Evolutionary conservation across 2,113 vertebrate genomes (phyloP), one percentile per base, ranked within the genome.

Genomic region (Ariopsis seemanni): DNA sequence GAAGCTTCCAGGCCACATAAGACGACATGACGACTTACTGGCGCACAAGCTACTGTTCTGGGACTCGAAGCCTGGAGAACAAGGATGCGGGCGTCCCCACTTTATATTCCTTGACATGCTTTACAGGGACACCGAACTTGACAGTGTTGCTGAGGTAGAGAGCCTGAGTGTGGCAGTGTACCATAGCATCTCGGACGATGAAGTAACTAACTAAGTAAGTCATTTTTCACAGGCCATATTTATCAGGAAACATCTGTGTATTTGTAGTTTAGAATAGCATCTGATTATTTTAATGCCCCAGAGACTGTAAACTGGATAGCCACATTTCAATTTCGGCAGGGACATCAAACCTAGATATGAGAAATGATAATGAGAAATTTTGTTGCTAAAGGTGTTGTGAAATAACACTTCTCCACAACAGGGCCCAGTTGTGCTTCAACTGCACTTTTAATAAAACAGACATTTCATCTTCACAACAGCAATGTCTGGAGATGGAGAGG

Each of bases 371-470:
- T 42, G 8, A 6, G 78, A 72, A 55, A 60, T 72, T 72, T 20
- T 82, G 34, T 52, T 48, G 65, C 34, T 18, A 22, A 42, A 74
- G 82, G 34, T 60, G 63, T 85, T 74, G 25, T 84, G 82, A 86
- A 95, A 91, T 89, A 91, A 94, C 90, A 92, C 90, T 93, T 92
- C 89, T 92, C 94, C 93, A 93, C 93, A 93, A 92, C 90, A 93
- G 93, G 92, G 92, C 93, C 95, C 95, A 95, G 94, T 93, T 95
- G 94, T 94, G 94, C 95, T 95, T 95, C 95, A 95, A 91, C 93
- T 91, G 95, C 95, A 95, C 95, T 95, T 96, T 96, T 96, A 96
- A 95, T 96, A 96, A 96, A 95, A 96, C 95, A 95, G 95, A 96
- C 95, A 96, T 95, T 94, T 96, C 93, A 95, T 96, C 94, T 94